Conservation (phyloP, 30 jellyfish, hydroid and myxozoan species). For the Calvadosia cruxmelitensis region DNA sequence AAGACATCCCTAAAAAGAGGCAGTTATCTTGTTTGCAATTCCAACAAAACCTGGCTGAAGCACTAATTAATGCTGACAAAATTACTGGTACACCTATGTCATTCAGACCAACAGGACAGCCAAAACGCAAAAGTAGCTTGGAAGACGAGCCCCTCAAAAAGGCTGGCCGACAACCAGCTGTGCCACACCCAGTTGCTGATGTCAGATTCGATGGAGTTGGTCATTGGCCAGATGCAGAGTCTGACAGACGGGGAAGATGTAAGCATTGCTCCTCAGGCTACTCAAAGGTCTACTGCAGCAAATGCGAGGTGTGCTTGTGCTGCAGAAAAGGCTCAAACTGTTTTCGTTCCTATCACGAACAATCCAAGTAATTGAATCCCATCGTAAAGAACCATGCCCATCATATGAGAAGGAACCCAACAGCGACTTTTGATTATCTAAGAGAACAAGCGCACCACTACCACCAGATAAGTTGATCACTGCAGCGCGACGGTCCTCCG, state of each 20-base stretch:
- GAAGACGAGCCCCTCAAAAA: neutral
- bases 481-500: no score
- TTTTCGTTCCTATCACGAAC: no score
- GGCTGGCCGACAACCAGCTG: conserved; percentile 8
- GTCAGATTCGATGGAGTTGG: conserved; percentile 15
- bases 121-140: neutral
- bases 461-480: no score
- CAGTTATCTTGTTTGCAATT: no score
- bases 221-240: conserved; percentile 23
- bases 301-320: conserved; percentile 24
- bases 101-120: neutral
- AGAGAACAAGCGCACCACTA: no score
- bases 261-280: conserved; percentile 8
- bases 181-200: conserved; percentile 15
- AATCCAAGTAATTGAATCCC: no score
- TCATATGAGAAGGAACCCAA: no score
- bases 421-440: no score
- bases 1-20: neutral
- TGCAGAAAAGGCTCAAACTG: no score
- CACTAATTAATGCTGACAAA: neutral
- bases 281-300: conserved; percentile 13
- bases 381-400: no score
- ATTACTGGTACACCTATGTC: no score
- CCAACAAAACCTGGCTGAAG: neutral
- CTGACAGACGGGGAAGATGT: conserved; percentile 10